Conservation (phyloP, 2,113 vertebrate genomes). For the Ceyx margarethae region DNA sequence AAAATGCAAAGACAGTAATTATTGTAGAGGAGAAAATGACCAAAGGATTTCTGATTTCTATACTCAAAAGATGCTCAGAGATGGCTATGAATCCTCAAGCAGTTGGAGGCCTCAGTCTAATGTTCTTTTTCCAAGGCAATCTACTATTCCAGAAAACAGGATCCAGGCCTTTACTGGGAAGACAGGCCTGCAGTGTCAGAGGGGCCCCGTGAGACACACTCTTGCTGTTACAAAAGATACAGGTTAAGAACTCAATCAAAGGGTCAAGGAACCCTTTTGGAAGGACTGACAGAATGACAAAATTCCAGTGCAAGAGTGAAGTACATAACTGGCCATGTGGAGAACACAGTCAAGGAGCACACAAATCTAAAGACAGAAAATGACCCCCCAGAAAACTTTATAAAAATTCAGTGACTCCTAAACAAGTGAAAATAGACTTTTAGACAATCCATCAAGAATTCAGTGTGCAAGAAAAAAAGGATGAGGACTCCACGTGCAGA, state of each 20-base stretch:
- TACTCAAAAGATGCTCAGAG: slow-evolving; percentile 63
- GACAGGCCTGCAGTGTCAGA: slow-evolving; percentile 62
- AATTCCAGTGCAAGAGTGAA: slow-evolving; percentile 84
- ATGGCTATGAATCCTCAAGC: slow-evolving; percentile 62
- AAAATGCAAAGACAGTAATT: slow-evolving; percentile 64
- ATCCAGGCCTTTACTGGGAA: slow-evolving; percentile 64
- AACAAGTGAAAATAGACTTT: slow-evolving; percentile 42
- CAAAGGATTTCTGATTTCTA: slow-evolving; percentile 72
- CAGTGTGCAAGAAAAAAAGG: slow-evolving; percentile 69
- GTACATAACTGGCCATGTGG: slow-evolving; percentile 83
- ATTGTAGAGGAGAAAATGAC: slow-evolving; percentile 63
- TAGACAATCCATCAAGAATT: slow-evolving; percentile 66
- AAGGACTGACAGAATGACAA: slow-evolving; percentile 60
- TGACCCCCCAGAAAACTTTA: slow-evolving; percentile 11
- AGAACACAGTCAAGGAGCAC: slow-evolving; percentile 45
- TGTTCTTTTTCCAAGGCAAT: slow-evolving; percentile 74
- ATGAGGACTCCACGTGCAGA: slow-evolving; percentile 76
- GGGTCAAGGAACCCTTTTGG: slow-evolving; percentile 64
- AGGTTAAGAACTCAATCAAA: slow-evolving; percentile 74
- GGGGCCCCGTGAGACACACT: slow-evolving; percentile 61
- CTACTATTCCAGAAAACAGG: slow-evolving; percentile 61
- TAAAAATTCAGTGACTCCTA: slow-evolving; percentile 40
- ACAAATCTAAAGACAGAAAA: slow-evolving; percentile 12
- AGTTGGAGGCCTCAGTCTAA: slow-evolving; percentile 53
- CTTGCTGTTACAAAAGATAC: slow-evolving; percentile 59